Conservation (phyloP, 2,113 vertebrate species). For the Smithornis capensis region DNA sequence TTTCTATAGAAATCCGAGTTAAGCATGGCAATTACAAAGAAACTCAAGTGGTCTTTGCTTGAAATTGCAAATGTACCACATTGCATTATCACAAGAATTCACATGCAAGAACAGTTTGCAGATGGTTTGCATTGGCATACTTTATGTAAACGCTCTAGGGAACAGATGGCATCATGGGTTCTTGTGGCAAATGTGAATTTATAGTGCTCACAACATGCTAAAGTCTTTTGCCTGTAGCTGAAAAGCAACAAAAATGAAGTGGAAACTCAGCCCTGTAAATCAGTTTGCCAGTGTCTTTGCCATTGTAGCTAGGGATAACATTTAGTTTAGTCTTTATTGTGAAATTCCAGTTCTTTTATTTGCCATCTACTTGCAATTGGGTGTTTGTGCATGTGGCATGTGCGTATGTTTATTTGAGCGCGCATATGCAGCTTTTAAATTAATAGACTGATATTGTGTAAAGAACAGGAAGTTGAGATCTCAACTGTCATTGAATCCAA, state of each 20-base stretch:
- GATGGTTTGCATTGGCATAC: constrained; percentile 69
- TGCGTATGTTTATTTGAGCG: background rate
- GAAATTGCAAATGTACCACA: constrained; percentile 69
- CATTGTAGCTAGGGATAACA: constrained; percentile 30
- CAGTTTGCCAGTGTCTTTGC: constrained; percentile 17
- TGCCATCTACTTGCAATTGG: background rate
- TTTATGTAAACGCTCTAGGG: constrained; percentile 71
- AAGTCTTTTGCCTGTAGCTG: constrained; percentile 65
- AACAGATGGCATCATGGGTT: constrained; percentile 72
- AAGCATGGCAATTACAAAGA: constrained; percentile 68
- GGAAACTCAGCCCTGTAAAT: constrained; percentile 48
- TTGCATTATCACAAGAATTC: constrained; percentile 62
- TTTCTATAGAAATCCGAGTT: constrained; percentile 60
- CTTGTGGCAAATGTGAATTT: constrained; percentile 72
- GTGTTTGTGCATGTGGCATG: background rate
- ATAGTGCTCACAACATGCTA: constrained; percentile 37
- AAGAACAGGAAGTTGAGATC: background rate
- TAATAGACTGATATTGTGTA: background rate
- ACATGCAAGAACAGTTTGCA: constrained; percentile 64
- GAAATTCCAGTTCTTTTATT: constrained; percentile 27
- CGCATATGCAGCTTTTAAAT: constrained; percentile 28
- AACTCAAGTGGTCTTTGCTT: constrained; percentile 66
- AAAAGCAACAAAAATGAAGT: constrained; percentile 37
- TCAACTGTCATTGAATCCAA: background rate
- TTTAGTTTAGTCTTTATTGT: background rate